Evolutionary conservation across 2,113 vertebrate genomes (phyloP).

Genomic region (Lynx canadensis): DNA sequence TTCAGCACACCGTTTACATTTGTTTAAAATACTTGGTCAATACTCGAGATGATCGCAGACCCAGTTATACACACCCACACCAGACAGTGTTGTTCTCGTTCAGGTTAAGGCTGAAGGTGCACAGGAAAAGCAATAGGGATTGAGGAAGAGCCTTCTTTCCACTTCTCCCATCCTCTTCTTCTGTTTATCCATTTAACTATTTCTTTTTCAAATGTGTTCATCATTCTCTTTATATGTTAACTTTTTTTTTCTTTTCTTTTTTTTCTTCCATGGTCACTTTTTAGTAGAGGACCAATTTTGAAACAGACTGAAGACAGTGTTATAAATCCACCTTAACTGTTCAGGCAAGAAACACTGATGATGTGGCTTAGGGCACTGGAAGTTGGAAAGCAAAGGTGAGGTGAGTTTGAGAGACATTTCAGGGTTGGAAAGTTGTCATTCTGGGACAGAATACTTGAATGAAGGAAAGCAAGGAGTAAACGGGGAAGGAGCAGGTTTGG

Average conservation of each 20-base stretch:
- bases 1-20: background rate
- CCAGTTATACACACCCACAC: background rate
- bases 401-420: background rate
- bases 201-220: background rate
- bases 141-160: background rate
- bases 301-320: background rate
- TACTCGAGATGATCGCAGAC: background rate
- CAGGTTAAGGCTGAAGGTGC: background rate
- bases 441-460: background rate
- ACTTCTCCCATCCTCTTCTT: background rate
- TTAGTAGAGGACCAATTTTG: background rate
- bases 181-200: background rate
- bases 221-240: background rate
- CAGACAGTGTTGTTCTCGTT: background rate
- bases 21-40: conserved; percentile 1
- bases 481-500: background rate
- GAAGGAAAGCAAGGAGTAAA: background rate
- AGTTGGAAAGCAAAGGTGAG: background rate
- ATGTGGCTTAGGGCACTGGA: background rate
- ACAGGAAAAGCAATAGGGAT: background rate
- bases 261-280: background rate
- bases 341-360: background rate
- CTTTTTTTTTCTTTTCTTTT: background rate
- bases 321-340: background rate
- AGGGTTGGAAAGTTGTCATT: background rate